A percentile compares a stretch with the other conserved stretches of the same genome.
Evolutionary conservation across 2,113 vertebrate genomes (phyloP).

Genomic region (Picathartes gymnocephalus): DNA sequence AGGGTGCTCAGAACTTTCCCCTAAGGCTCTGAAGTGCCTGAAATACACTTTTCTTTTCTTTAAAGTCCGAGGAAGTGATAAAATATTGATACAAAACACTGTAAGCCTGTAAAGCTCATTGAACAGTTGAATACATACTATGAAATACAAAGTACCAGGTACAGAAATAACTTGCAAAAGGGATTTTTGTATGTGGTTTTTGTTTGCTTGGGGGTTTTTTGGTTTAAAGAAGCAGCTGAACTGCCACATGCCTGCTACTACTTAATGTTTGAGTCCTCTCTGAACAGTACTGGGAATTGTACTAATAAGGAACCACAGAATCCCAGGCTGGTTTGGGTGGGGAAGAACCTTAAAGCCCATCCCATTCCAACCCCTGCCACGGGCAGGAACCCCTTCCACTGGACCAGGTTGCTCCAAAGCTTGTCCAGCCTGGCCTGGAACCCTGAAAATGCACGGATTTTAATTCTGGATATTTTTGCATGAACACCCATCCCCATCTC

Average conservation of each 20-base stretch:
- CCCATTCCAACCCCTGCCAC: not conserved
- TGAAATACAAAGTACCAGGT: not conserved
- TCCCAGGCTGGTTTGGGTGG: not conserved
- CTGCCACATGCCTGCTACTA: rapidly evolving
- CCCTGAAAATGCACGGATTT: rapidly evolving
- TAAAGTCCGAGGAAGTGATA: not conserved
- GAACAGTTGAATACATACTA: not conserved
- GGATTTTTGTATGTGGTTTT: rapidly evolving
- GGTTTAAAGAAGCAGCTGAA: not conserved
- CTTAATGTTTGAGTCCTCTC: not conserved
- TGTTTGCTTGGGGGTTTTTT: not conserved
- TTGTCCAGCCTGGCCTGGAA: not conserved
- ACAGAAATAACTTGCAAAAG: not conserved
- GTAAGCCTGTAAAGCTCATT: not conserved
- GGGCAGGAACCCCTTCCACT: not conserved
- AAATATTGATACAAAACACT: not conserved
- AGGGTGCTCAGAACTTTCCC: not conserved
- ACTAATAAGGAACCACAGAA: not conserved
- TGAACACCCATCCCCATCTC: not conserved
- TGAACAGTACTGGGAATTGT: not conserved
- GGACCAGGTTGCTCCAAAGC: not conserved
- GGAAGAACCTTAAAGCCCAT: not conserved
- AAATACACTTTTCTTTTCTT: not conserved
- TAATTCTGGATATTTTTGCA: not conserved
- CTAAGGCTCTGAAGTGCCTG: not conserved